These are phyloP conservation scores for Nymphalis urticae DNA, from an alignment of 2,888 invertebrate species.

Conservation along the genomic window DNA sequence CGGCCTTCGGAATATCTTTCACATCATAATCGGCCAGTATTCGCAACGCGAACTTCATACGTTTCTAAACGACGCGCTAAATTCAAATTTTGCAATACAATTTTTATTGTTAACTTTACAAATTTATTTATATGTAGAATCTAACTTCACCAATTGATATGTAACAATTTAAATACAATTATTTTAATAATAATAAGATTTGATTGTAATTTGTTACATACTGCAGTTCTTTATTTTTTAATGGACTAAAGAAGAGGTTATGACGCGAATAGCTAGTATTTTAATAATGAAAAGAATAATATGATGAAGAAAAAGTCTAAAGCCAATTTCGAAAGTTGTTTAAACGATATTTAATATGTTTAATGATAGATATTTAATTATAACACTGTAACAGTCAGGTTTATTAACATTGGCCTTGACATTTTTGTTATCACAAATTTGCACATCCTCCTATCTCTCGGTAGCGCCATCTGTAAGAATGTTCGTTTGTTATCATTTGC, in stretches of 20 bases:
- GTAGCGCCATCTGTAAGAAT: slow-evolving; percentile 51
- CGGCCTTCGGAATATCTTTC: slow-evolving; percentile 85
- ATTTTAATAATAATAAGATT: not conserved
- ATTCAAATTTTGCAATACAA: slow-evolving; percentile 65
- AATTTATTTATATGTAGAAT: not conserved
- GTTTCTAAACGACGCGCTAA: slow-evolving; percentile 73
- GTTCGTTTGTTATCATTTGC: slow-evolving; percentile 22
- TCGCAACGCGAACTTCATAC: slow-evolving; percentile 82
- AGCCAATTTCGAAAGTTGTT: not conserved
- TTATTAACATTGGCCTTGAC: slow-evolving; percentile 73
- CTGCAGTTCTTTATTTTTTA: slow-evolving; percentile 1
- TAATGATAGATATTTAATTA: slow-evolving; percentile 14
- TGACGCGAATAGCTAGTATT: slow-evolving; percentile 50
- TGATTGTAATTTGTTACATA: not conserved
- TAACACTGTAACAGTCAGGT: slow-evolving; percentile 32
- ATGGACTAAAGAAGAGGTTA: slow-evolving; percentile 59
- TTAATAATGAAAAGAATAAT: slow-evolving; percentile 13
- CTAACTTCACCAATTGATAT: not conserved
- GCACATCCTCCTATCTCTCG: slow-evolving; percentile 55
- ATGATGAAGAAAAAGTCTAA: not conserved
- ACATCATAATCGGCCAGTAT: slow-evolving; percentile 83
- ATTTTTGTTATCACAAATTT: slow-evolving; percentile 68
- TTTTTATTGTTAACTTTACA: slow-evolving; percentile 21
- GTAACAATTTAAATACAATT: not conserved
- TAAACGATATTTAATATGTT: not conserved